Conservation (phyloP, 2,113 vertebrate species). For the Dinomys branickii region DNA sequence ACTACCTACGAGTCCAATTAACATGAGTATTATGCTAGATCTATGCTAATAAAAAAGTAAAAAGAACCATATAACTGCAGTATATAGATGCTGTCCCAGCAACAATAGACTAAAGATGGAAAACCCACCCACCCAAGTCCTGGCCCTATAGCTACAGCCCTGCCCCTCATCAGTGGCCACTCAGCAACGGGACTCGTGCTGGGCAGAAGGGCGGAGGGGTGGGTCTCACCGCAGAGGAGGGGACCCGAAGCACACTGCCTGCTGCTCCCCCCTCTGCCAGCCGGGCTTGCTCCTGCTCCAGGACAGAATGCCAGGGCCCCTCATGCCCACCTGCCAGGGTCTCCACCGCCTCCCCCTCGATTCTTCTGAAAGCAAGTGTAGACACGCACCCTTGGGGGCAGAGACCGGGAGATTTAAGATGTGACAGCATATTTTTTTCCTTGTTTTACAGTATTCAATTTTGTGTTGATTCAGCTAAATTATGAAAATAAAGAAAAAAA, state of each 20-base stretch:
- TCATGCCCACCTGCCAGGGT: not conserved
- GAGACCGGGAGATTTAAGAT: conserved; percentile 82
- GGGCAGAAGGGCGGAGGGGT: conserved; percentile 64
- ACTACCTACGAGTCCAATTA: conserved; percentile 86
- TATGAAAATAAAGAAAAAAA: conserved; percentile 91
- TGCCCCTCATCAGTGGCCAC: conserved; percentile 55
- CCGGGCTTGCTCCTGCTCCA: not conserved
- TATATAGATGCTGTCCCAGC: conserved; percentile 79
- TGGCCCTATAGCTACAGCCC: conserved; percentile 53
- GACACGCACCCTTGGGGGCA: conserved; percentile 83
- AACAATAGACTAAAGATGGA: conserved; percentile 81
- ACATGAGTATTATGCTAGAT: conserved; percentile 85
- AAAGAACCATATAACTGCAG: conserved; percentile 6
- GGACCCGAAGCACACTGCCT: fast-evolving
- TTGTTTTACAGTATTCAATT: conserved; percentile 89
- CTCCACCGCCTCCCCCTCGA: not conserved
- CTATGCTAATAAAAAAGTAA: conserved; percentile 85
- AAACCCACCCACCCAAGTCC: conserved; percentile 71
- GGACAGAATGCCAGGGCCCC: not conserved
- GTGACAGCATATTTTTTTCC: conserved; percentile 84
- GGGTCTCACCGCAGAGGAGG: conserved; percentile 29
- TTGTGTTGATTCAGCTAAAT: conserved; percentile 92
- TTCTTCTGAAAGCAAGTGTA: conserved; percentile 73
- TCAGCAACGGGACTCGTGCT: conserved; percentile 2
- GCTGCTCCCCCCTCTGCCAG: fast-evolving